phyloP scores from a whole-genome alignment of 2,113 vertebrate species.

The Mystacornis crossleyi region DNA sequence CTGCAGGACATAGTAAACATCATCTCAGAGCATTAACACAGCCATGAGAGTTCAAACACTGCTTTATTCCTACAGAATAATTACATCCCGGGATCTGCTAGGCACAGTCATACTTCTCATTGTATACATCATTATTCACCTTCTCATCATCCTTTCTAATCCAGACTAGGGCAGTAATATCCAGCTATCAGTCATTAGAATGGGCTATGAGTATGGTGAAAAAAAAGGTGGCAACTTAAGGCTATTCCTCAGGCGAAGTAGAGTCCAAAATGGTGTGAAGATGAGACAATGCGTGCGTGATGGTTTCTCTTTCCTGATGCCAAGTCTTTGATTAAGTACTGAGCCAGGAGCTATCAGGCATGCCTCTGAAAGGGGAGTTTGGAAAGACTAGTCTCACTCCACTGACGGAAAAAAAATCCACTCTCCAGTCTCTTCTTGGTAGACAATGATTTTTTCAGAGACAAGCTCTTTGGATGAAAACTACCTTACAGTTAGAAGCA shows the following conservation, averaged over 20 bases:
- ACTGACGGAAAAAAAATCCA: neutral
- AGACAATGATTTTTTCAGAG: neutral
- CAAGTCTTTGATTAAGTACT: neutral
- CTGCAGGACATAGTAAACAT: neutral
- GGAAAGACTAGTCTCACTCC: neutral
- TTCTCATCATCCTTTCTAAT: neutral
- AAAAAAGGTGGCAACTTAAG: neutral
- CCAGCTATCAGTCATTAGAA: neutral
- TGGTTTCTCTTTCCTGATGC: neutral
- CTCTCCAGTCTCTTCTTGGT: neutral
- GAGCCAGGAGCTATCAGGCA: neutral
- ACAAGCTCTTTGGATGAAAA: neutral
- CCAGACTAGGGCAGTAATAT: neutral
- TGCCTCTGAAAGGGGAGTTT: neutral
- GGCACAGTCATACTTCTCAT: neutral
- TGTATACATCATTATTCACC: neutral
- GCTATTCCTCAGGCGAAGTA: neutral
- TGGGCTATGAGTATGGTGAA: neutral
- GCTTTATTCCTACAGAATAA: neutral
- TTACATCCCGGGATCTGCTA: accelerated
- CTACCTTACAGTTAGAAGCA: neutral
- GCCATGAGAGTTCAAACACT: neutral
- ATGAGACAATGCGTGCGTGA: neutral
- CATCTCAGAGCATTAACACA: neutral
- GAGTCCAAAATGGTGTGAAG: neutral